phyloP scores from a whole-genome alignment of 2,797 vertebrate species.

The Poeciliopsis paucimaculata region DNA sequence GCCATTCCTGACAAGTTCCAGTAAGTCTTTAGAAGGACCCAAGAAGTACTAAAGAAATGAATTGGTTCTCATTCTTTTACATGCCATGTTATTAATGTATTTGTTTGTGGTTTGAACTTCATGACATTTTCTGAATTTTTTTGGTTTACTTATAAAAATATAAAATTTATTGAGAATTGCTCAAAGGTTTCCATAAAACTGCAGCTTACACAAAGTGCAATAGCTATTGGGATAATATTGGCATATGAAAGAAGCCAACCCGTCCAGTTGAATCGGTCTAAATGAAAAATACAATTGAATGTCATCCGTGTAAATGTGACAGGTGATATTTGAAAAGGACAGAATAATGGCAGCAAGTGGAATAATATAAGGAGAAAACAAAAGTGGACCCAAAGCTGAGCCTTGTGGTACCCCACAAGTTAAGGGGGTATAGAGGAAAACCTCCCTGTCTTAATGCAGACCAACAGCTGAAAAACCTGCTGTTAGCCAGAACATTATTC shows the following conservation, averaged over 20 bases:
- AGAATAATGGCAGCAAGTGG: too few relatives aligned
- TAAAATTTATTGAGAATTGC: neutral
- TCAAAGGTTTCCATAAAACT: neutral
- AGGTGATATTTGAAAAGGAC: too few relatives aligned
- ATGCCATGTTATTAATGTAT: neutral
- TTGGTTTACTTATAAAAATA: neutral
- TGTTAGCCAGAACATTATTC: too few relatives aligned
- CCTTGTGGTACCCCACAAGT: too few relatives aligned
- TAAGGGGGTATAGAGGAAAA: too few relatives aligned
- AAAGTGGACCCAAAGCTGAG: too few relatives aligned
- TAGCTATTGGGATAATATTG: neutral
- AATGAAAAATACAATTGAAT: too few relatives aligned
- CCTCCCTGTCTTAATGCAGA: too few relatives aligned
- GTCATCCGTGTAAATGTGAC: too few relatives aligned
- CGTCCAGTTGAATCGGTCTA: too few relatives aligned
- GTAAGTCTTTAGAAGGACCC: neutral
- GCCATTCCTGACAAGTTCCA: neutral
- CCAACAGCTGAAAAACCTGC: too few relatives aligned
- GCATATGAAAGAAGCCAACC: neutral
- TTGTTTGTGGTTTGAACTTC: neutral
- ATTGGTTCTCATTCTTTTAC: neutral
- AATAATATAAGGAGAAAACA: too few relatives aligned
- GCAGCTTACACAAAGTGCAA: neutral
- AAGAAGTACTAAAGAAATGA: neutral
- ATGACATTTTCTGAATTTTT: neutral